Conservation (phyloP, 2,797 vertebrate genomes). For the Acanthopagrus latus region DNA sequence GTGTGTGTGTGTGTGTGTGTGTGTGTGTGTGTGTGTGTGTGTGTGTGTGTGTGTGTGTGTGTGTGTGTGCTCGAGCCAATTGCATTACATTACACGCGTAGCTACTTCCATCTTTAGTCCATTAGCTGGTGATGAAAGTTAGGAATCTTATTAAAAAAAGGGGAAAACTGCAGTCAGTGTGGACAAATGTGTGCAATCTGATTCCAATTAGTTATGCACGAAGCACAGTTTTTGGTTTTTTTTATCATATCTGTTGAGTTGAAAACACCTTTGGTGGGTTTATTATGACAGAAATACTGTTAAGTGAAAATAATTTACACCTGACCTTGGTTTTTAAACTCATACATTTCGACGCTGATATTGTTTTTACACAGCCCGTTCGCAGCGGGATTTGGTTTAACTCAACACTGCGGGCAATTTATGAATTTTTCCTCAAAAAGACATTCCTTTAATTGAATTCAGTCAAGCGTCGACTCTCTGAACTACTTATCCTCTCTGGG, state of each 20-base stretch:
- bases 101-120: neutral
- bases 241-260: neutral
- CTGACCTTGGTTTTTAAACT: neutral
- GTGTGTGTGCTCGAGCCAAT: neutral
- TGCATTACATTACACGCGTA: neutral
- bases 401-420: neutral
- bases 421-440: neutral
- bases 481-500: constrained; percentile 22
- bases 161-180: neutral
- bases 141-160: neutral
- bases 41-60: neutral
- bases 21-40: neutral
- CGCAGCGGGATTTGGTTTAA: neutral
- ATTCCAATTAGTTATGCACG: neutral
- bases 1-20: neutral
- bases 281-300: neutral
- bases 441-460: constrained; percentile 22
- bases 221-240: neutral
- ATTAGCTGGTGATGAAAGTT: neutral
- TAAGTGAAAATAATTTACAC: neutral
- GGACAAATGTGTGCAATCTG: constrained; percentile 1
- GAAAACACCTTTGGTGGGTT: neutral
- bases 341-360: too few relatives aligned
- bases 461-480: constrained; percentile 16
- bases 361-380: neutral